Conservation (phyloP, 2,113 vertebrate genomes). For the Oxyruncus cristatus region DNA sequence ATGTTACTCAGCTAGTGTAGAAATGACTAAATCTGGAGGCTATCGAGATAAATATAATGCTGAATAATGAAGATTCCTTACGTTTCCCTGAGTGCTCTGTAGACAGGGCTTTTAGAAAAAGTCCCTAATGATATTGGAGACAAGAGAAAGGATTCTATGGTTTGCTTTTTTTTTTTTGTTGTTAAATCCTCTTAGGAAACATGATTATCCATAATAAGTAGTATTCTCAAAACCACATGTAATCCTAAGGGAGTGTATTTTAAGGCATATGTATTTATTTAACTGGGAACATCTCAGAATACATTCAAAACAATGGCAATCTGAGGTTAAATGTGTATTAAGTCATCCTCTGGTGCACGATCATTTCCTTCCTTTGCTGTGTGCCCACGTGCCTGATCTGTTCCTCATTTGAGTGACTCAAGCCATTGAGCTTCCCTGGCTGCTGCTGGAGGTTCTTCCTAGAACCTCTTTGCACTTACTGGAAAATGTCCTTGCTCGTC, state of each 20-base stretch:
- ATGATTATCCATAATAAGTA: not conserved
- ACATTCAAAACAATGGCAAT: conserved; percentile 21
- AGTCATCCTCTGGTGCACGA: conserved; percentile 14
- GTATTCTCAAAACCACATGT: conserved; percentile 12
- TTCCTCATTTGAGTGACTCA: conserved; percentile 46
- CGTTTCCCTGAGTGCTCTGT: not conserved
- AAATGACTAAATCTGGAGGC: conserved; percentile 30
- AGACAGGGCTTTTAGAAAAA: not conserved
- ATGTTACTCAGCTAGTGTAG: conserved; percentile 1
- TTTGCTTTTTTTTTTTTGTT: not conserved
- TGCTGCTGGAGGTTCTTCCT: conserved; percentile 39
- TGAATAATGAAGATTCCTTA: conserved; percentile 45
- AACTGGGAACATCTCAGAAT: not conserved
- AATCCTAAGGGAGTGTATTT: conserved; percentile 28
- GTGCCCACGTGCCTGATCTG: not conserved
- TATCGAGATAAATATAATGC: conserved; percentile 20
- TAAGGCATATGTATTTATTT: conserved; percentile 21
- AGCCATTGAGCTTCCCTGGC: conserved; percentile 7
- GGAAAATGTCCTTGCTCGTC: not conserved
- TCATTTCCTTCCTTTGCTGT: conserved; percentile 53
- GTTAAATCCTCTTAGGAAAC: conserved; percentile 1
- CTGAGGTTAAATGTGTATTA: conserved; percentile 22
- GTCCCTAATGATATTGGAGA: not conserved
- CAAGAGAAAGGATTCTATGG: not conserved
- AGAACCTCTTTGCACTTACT: conserved; percentile 35